phyloP scores from a whole-genome alignment of 35 echinoderm and acorn worm genomes.

The Lytechinus pictus region DNA sequence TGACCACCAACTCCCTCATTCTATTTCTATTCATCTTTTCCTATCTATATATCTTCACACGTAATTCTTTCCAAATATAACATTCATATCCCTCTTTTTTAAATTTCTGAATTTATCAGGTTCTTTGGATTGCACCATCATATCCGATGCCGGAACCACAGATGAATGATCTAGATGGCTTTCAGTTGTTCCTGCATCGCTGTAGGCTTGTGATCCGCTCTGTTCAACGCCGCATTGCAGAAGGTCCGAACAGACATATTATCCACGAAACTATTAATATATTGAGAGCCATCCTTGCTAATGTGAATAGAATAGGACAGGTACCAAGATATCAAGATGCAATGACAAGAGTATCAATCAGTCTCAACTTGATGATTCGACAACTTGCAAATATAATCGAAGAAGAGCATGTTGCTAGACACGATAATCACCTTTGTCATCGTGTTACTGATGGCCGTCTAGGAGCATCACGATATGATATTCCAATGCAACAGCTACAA shows the following conservation, averaged over 20 bases:
- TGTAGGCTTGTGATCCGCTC: not conserved
- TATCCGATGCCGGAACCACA: too few species aligned
- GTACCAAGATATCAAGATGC: not conserved
- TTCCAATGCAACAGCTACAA: not conserved
- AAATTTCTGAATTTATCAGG: too few species aligned
- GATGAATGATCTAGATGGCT: not conserved
- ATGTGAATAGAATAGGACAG: not conserved
- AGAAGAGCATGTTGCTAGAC: too few species aligned
- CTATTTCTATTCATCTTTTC: too few species aligned
- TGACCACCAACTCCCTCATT: too few species aligned
- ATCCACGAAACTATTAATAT: not conserved
- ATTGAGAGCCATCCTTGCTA: not conserved
- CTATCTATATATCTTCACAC: too few species aligned
- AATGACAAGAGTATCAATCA: not conserved
- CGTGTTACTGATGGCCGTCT: not conserved
- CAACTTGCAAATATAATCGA: not conserved
- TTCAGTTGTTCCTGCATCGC: not conserved
- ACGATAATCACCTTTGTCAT: too few species aligned
- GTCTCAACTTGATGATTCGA: not conserved
- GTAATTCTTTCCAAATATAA: too few species aligned
- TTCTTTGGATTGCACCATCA: too few species aligned
- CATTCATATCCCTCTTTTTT: too few species aligned
- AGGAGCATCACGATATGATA: constrained; percentile 25
- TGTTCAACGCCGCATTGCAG: not conserved
- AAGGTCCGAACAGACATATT: not conserved